These are phyloP conservation scores for Apoda limacodes DNA, from an alignment of 2,888 invertebrate species.

Conservation along the genomic window DNA sequence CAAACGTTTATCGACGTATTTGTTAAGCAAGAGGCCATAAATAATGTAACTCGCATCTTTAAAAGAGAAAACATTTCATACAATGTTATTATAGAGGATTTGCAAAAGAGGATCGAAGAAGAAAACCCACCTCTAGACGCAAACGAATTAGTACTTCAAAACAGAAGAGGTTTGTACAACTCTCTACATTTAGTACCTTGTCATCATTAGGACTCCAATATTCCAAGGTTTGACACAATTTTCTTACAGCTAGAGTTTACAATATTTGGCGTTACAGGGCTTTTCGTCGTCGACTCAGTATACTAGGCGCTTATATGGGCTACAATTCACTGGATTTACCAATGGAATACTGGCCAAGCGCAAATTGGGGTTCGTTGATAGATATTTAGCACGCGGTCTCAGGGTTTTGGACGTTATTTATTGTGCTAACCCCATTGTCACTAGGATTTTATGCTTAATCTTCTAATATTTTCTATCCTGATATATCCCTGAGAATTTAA, in stretches of 20 bases:
- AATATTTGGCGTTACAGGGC: slow-evolving; percentile 70
- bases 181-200: background rate
- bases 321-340: slow-evolving; percentile 66
- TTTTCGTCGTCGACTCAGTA: slow-evolving; percentile 46
- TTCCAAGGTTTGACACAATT: slow-evolving; percentile 52
- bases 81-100: slow-evolving; percentile 80
- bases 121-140: slow-evolving; percentile 81
- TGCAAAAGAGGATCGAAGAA: slow-evolving; percentile 81
- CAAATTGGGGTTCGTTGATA: slow-evolving; percentile 73
- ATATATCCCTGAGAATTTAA: no score
- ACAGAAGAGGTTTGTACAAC: slow-evolving; percentile 72
- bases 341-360: slow-evolving; percentile 71
- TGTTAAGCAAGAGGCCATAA: slow-evolving; percentile 74
- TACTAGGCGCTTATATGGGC: slow-evolving; percentile 60
- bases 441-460: no score
- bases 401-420: slow-evolving; percentile 1
- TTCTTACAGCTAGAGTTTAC: slow-evolving; percentile 69
- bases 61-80: slow-evolving; percentile 73
- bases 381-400: slow-evolving; percentile 39
- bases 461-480: no score
- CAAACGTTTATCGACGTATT: slow-evolving; percentile 75
- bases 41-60: slow-evolving; percentile 73
- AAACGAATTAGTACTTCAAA: slow-evolving; percentile 75
- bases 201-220: slow-evolving; percentile 24
- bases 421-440: no score